Percentiles rank a stretch among this genome's conserved stretches.
Conservation (phyloP, 2,888 invertebrate genomes). For the Noctua comes region DNA sequence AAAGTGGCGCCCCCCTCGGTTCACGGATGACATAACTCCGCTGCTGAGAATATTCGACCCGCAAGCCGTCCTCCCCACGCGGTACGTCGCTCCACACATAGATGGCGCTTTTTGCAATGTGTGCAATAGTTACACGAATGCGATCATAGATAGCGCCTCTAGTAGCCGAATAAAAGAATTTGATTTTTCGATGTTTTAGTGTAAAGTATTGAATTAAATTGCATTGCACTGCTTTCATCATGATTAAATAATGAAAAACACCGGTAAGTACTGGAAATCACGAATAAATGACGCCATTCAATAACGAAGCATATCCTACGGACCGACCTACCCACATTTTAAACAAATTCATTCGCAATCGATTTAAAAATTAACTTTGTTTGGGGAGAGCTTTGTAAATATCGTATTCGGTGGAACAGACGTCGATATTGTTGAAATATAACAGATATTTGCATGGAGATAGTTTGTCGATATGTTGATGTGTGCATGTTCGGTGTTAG, state of each 20-base stretch:
- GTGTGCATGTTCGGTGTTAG: slow-evolving; percentile 64
- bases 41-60: slow-evolving; percentile 95
- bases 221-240: slow-evolving; percentile 71
- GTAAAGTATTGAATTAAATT: slow-evolving; percentile 54
- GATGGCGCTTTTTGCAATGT: slow-evolving; percentile 86
- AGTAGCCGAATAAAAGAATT: slow-evolving; percentile 59
- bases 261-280: slow-evolving; percentile 58
- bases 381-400: slow-evolving; percentile 67
- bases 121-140: slow-evolving; percentile 78
- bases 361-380: slow-evolving; percentile 55
- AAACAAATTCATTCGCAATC: slow-evolving; percentile 57
- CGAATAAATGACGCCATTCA: slow-evolving; percentile 37
- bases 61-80: slow-evolving; percentile 90
- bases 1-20: slow-evolving; percentile 96
- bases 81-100: slow-evolving; percentile 88
- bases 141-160: slow-evolving; percentile 81
- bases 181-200: slow-evolving; percentile 54
- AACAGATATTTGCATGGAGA: slow-evolving; percentile 58
- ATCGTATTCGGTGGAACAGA: slow-evolving; percentile 46
- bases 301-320: slow-evolving; percentile 32
- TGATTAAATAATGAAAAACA: slow-evolving; percentile 44
- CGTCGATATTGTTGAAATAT: slow-evolving; percentile 45
- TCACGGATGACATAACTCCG: slow-evolving; percentile 94
- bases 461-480: slow-evolving; percentile 46
- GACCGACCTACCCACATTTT: slow-evolving; percentile 48